Percentiles rank a stretch among this genome's conserved stretches.
These are phyloP conservation scores for Synanthedon formicaeformis DNA, from an alignment of 2,888 invertebrate genomes.

Conservation along the genomic window DNA sequence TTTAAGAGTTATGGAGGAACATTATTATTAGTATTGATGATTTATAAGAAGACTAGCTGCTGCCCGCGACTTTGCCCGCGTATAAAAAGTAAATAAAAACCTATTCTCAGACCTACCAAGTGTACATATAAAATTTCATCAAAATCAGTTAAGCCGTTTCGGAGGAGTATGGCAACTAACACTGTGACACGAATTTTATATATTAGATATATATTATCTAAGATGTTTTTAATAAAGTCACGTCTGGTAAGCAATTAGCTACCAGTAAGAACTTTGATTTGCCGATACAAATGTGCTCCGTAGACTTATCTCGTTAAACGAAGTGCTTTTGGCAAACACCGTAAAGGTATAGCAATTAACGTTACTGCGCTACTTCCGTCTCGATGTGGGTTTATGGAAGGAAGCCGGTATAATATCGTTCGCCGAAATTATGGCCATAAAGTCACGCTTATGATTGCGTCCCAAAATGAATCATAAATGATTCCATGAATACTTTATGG, in stretches of 20 bases:
- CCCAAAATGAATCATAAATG: neutral
- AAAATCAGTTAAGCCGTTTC: no score
- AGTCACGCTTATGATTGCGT: conserved; percentile 15
- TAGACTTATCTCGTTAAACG: conserved; percentile 28
- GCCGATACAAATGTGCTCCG: neutral
- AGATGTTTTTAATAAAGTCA: no score
- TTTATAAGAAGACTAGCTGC: no score
- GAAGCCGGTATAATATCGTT: conserved; percentile 14
- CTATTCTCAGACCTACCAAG: no score
- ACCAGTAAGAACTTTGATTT: neutral
- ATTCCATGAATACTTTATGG: neutral
- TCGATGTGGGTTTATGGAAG: conserved; percentile 20
- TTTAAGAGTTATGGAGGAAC: no score
- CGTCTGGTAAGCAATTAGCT: neutral
- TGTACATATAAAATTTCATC: no score
- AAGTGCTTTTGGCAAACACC: conserved; percentile 38
- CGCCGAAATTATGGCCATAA: conserved; percentile 19
- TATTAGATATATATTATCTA: no score
- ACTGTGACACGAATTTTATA: no score
- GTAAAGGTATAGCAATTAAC: conserved; percentile 40
- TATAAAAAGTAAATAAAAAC: no score
- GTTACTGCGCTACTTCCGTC: conserved; percentile 12
- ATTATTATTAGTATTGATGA: no score
- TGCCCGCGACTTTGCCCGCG: no score
- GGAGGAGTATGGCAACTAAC: no score